Evolutionary conservation across 2,113 vertebrate genomes (phyloP).

Genomic region (Lasiurus borealis): DNA sequence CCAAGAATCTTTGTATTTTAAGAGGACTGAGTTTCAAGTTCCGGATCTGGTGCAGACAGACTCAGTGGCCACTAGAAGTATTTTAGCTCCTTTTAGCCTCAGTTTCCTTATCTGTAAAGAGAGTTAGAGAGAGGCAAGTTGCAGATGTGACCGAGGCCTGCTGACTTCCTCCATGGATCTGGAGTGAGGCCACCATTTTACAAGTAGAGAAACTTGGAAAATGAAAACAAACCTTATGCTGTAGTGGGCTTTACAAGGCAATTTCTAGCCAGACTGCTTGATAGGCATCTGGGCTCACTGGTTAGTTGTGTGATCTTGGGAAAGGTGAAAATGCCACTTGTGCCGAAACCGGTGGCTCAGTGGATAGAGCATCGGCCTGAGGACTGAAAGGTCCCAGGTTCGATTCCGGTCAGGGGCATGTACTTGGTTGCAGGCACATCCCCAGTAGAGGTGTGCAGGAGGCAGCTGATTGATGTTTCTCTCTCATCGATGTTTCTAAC

Average conservation of each 20-base stretch:
- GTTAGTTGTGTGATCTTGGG: neutral
- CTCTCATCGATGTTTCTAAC: no score
- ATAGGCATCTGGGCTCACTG: neutral
- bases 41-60: neutral
- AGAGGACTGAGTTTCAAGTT: neutral
- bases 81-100: neutral
- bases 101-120: neutral
- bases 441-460: no score
- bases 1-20: neutral
- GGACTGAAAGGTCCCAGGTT: no score
- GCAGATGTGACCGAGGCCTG: neutral
- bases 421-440: no score
- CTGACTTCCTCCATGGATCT: neutral
- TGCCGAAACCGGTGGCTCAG: no score
- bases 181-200: neutral
- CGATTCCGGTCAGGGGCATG: no score
- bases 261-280: neutral
- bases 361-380: no score
- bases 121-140: neutral
- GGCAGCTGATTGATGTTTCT: no score
- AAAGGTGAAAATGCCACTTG: no score
- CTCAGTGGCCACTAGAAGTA: neutral
- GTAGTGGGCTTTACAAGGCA: neutral
- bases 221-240: neutral
- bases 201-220: neutral